Conservation (phyloP, 2,113 vertebrate genomes). For the Myocastor coypus region DNA sequence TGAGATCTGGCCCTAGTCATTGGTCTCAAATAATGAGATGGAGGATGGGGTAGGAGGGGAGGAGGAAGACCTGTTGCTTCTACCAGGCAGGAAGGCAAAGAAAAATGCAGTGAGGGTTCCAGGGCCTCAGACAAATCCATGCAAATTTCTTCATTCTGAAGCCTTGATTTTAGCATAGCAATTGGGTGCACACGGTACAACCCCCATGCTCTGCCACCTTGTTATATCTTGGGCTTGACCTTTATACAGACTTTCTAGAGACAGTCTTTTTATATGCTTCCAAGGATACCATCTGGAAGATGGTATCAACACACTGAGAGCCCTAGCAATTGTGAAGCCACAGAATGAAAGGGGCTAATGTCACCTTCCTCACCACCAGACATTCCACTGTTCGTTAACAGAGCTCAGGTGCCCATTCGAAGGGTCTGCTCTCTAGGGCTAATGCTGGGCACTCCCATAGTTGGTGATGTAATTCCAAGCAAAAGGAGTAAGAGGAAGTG, state of each 20-base stretch:
- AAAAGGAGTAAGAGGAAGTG: neutral
- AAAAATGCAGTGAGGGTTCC: neutral
- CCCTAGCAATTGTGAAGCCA: neutral
- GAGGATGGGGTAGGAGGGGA: neutral
- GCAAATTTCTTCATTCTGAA: neutral
- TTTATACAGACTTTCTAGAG: neutral
- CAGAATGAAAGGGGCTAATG: neutral
- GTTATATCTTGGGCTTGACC: neutral
- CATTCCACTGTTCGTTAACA: neutral
- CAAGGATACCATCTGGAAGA: neutral
- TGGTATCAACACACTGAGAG: neutral
- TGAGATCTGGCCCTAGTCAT: neutral
- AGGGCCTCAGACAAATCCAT: constrained; percentile 12
- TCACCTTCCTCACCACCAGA: neutral
- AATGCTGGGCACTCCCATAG: neutral
- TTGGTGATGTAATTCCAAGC: neutral
- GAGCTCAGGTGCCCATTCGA: neutral
- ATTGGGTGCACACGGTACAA: neutral
- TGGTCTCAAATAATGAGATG: neutral
- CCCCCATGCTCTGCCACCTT: neutral
- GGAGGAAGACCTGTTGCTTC: neutral
- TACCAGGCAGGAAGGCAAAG: neutral
- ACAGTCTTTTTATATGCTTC: neutral
- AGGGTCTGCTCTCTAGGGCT: neutral
- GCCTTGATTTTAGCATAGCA: neutral